phyloP scores from a whole-genome alignment of 2,797 vertebrate genomes.

The Phoebastria nigripes region DNA sequence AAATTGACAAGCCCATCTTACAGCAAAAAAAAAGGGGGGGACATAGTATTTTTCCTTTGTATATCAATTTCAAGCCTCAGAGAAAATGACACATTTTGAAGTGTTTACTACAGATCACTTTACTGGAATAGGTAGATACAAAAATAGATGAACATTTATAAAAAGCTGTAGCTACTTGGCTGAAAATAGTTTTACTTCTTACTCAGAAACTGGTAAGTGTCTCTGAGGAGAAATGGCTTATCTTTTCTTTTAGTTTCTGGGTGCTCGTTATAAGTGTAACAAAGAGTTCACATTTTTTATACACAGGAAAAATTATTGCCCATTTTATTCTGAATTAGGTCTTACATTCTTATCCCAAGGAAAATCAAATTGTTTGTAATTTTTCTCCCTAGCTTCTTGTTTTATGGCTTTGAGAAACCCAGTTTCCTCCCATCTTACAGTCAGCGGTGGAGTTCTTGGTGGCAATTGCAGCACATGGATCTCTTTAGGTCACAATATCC shows the following conservation, averaged over 20 bases:
- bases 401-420: not conserved
- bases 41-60: not conserved
- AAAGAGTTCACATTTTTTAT: not conserved
- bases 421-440: not conserved
- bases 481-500: not conserved
- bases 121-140: conserved; percentile 12
- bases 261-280: not conserved
- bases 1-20: not conserved
- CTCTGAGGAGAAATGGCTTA: not conserved
- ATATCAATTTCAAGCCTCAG: not conserved
- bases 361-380: not conserved
- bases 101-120: not conserved
- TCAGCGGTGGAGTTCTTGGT: not conserved
- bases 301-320: not conserved
- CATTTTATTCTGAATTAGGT: not conserved
- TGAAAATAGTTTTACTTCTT: conserved; percentile 37
- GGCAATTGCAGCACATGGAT: not conserved
- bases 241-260: not conserved
- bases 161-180: not conserved
- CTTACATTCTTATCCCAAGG: not conserved
- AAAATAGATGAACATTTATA: conserved; percentile 27
- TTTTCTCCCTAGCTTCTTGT: not conserved
- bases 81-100: not conserved
- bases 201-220: not conserved
- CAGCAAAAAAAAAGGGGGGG: not conserved